Percentiles rank a stretch among this genome's conserved stretches.
phyloP scores from a whole-genome alignment of 1,140 invertebrate genomes.

The Aethina tumida region DNA sequence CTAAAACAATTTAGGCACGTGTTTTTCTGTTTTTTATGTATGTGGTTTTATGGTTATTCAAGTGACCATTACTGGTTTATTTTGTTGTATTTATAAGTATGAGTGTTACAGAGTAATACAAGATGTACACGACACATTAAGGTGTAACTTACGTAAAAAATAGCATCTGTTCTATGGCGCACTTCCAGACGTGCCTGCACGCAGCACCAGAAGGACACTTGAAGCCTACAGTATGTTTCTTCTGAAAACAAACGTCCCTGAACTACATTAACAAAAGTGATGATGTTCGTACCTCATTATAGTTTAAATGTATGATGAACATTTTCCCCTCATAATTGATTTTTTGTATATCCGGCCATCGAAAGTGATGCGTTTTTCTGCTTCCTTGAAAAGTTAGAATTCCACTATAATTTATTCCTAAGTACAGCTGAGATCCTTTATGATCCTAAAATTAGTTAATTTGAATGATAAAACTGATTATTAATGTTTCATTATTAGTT shows the following conservation, averaged over 20 bases:
- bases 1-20: no score
- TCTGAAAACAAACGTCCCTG: constrained; percentile 56
- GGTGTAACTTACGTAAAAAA: constrained; percentile 85
- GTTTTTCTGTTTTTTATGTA: no score
- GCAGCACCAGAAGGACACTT: constrained; percentile 84
- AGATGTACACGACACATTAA: constrained; percentile 2
- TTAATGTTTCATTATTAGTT: constrained; percentile 16
- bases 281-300: constrained; percentile 46
- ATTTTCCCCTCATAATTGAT: constrained; percentile 97
- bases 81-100: constrained; percentile 9
- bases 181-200: constrained; percentile 90
- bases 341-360: constrained; percentile 91
- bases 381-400: constrained; percentile 92
- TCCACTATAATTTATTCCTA: constrained; percentile 91
- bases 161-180: constrained; percentile 92
- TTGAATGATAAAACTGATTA: constrained; percentile 7
- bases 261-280: constrained; percentile 10
- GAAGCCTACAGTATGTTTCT: constrained; percentile 93
- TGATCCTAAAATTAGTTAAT: constrained; percentile 60
- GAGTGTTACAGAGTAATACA: constrained; percentile 1
- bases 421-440: constrained; percentile 77
- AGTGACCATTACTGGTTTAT: constrained; percentile 10
- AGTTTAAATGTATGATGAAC: constrained; percentile 89
- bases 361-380: constrained; percentile 86
- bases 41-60: constrained; percentile 10